phyloP scores from a whole-genome alignment of 2,888 invertebrate genomes.

The Xestoiulus laeticollis region DNA sequence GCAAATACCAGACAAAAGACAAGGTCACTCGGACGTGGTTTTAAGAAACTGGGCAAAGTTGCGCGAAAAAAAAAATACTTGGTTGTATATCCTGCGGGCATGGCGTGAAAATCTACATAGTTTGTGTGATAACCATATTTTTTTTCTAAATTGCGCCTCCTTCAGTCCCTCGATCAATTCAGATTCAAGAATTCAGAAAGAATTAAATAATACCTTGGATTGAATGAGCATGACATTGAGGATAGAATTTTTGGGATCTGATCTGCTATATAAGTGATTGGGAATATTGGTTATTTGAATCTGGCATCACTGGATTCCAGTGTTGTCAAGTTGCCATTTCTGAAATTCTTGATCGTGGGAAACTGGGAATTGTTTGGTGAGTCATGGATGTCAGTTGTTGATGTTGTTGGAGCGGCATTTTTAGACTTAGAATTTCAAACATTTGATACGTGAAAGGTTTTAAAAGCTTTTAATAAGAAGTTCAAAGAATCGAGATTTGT shows the following conservation, averaged over 20 bases:
- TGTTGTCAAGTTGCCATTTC: background rate
- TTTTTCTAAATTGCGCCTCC: background rate
- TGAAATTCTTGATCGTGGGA: background rate
- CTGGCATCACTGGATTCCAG: background rate
- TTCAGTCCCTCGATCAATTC: background rate
- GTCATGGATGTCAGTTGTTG: background rate
- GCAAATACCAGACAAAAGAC: background rate
- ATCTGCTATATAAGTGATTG: background rate
- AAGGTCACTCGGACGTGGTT: background rate
- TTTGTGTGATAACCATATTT: background rate
- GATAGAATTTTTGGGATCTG: background rate
- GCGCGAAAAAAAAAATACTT: background rate
- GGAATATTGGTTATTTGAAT: background rate
- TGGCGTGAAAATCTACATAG: background rate
- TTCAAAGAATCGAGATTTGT: no score
- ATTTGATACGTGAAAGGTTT: background rate
- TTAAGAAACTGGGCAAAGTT: background rate
- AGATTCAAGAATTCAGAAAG: background rate
- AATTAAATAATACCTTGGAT: background rate
- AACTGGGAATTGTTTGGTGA: background rate
- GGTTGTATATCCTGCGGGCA: background rate
- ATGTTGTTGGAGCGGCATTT: background rate
- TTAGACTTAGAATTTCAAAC: no score
- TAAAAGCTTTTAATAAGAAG: no score
- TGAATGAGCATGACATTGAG: background rate